Evolutionary conservation across 2,888 invertebrate species (phyloP), one percentile per base, ranked within the genome.

Genomic region (Philaethria dido): DNA sequence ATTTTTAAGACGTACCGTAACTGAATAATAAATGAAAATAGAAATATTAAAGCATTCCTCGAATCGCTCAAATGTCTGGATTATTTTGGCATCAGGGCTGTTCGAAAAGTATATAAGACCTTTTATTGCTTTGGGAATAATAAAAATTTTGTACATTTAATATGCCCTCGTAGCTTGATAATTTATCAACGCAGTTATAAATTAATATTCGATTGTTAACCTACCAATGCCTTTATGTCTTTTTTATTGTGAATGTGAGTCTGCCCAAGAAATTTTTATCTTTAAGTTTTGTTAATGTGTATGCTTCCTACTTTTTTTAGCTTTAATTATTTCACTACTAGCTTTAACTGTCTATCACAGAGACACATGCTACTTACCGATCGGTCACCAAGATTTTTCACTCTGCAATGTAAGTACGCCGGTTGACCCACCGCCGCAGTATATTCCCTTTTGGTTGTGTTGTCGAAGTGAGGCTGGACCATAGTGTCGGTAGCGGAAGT

Each of bases 401-500:
- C 97, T 72, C 96, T 93, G 85, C 97, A 97, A 85, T 97, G 96
- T 68, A 97, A 93, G 81, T 97, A 95, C 29, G 97, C 97, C 18
- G 96, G 95, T 84, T 97, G 97, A 29, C 97, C 97, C 48, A 97
- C 97, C 3, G 97, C 97, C 14, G 97, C 96, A 29, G 97, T 97
- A 80, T 96, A 95, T 81, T 97, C 97, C 50, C 96, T 93, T 78
- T 95, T 94, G 16, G 97, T 96, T 67, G 95, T 94, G 85, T 97
- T 97, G 88, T 97, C 97, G 87, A 97, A 97, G 88, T 96, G 96
- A 36, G 97, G 97, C 85, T 96, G 96, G 66, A 96, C 95, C 86
- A 95, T 95, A 69, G 95, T 95, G 80, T 96, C 95, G 68, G 87
- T 81, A 6, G 69, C 69, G 13, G 70, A 68, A n/a, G 76, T 78